Evolutionary conservation across 64 coral and sea anemone species (phyloP), one percentile per base, ranked within the genome.

Genomic region (Pocillopora damicornis): DNA sequence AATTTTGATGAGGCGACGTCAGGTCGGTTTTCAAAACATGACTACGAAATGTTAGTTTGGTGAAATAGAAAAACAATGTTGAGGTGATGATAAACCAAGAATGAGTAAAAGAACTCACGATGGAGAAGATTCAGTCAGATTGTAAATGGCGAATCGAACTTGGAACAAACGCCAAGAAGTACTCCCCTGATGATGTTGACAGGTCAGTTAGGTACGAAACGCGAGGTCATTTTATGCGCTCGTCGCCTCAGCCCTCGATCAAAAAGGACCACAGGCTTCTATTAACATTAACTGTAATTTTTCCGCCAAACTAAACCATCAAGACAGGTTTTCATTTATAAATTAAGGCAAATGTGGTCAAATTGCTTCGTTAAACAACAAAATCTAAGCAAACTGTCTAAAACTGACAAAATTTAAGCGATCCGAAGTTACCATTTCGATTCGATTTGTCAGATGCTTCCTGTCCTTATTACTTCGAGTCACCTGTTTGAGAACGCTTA

Each of bases 291-390:
- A 11, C 61, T 68, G 37, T 15, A 20, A 69, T 2, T 22, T 63
- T 0, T 35, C 26, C 67, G 20, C 20, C 20, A 71, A 4, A 71
- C 65, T 37, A 37, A 85, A 71, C 72, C 63, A 68, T 68, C 80
- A 22, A 34, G 79, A 36, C 30, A 83, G 63, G 68, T 11, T 66
- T 34, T 68, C 81, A 72, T 45, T 51, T 37, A 45, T 72, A 69
- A 68, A 85, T 85, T 85, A 58, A 85, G 72, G 36, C 37, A 58
- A 85, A 85, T 72, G 81, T 13, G 36, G 25, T 72, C 16, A 85
- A 72, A 85, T 85, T 38, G 62, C 37, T 72, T 85, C 63, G 81
- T 85, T 85, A 85, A 85, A 85, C 64, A 85, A 9, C 35, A 82
- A 85, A 35, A 85, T 85, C 63, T n/a, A 72, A 85, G 64, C 37